phyloP scores from a whole-genome alignment of 1,140 invertebrate species.

The Latrodectus geometricus region DNA sequence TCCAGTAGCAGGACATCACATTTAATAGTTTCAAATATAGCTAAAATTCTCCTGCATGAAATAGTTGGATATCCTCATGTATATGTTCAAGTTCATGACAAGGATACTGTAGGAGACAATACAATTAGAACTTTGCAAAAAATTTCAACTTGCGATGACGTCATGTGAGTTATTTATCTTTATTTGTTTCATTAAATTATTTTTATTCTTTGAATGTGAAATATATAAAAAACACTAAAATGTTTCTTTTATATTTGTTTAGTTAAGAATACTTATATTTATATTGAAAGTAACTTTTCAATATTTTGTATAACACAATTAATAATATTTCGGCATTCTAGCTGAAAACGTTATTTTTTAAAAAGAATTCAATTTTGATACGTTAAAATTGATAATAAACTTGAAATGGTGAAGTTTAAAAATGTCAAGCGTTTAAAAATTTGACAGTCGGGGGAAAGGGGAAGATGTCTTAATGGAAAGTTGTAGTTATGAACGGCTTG shows the following conservation, averaged over 20 bases:
- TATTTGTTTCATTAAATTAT: neutral
- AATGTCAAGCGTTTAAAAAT: too few species aligned
- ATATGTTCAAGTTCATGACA: constrained; percentile 66
- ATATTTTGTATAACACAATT: too few species aligned
- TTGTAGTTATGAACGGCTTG: too few species aligned
- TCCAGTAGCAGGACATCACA: constrained; percentile 72
- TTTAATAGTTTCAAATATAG: constrained; percentile 75
- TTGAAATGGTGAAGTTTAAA: too few species aligned
- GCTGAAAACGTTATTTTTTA: too few species aligned
- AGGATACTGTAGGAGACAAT: constrained; percentile 69
- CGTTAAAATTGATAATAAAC: too few species aligned
- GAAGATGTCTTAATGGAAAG: too few species aligned
- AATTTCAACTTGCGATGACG: constrained; percentile 26
- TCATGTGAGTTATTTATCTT: constrained; percentile 14
- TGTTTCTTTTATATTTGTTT: neutral
- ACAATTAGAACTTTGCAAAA: constrained; percentile 67
- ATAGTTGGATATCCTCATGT: constrained; percentile 76
- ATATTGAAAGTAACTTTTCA: neutral
- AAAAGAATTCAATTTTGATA: too few species aligned
- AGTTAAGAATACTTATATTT: neutral
- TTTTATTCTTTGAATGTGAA: neutral
- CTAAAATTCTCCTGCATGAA: constrained; percentile 76
- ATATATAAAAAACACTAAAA: neutral
- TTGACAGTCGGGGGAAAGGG: too few species aligned
- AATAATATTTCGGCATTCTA: too few species aligned